Evolutionary conservation across 2,888 invertebrate species (phyloP).

Genomic region (Anoncus sp.): DNA sequence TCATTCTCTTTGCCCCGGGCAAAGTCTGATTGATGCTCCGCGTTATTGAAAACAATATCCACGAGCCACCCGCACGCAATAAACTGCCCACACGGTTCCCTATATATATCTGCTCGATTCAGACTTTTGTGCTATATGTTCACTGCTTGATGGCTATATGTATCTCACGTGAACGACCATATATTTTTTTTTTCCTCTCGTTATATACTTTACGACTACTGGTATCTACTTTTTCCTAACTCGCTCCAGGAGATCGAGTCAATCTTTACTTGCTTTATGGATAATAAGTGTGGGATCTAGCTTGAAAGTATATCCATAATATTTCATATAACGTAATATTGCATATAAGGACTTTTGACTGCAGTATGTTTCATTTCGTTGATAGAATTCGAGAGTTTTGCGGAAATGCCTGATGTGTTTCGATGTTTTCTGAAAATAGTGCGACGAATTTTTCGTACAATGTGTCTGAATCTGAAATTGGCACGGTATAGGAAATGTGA

Average conservation of each 20-base stretch:
- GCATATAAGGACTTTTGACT: background rate
- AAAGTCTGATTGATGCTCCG: slow-evolving; percentile 81
- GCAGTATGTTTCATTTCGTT: background rate
- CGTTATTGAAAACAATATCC: slow-evolving; percentile 82
- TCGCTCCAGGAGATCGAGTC: slow-evolving; percentile 24
- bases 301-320: slow-evolving; percentile 19
- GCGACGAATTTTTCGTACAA: no score
- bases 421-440: no score
- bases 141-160: slow-evolving; percentile 47
- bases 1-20: slow-evolving; percentile 52
- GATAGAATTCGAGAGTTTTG: no score
- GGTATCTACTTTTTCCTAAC: slow-evolving; percentile 31
- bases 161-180: slow-evolving; percentile 43
- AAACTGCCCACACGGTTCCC: slow-evolving; percentile 67
- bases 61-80: slow-evolving; percentile 65
- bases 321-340: background rate
- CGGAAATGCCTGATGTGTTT: no score
- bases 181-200: slow-evolving; percentile 14
- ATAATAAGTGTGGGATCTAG: slow-evolving; percentile 24
- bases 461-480: no score
- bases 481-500: no score
- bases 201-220: slow-evolving; percentile 17
- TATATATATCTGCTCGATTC: slow-evolving; percentile 37
- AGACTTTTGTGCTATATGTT: slow-evolving; percentile 36
- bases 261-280: slow-evolving; percentile 41